Evolutionary conservation across 1,140 invertebrate genomes (phyloP), one percentile per base, ranked within the genome.

Genomic region (Nilaparvata lugens): DNA sequence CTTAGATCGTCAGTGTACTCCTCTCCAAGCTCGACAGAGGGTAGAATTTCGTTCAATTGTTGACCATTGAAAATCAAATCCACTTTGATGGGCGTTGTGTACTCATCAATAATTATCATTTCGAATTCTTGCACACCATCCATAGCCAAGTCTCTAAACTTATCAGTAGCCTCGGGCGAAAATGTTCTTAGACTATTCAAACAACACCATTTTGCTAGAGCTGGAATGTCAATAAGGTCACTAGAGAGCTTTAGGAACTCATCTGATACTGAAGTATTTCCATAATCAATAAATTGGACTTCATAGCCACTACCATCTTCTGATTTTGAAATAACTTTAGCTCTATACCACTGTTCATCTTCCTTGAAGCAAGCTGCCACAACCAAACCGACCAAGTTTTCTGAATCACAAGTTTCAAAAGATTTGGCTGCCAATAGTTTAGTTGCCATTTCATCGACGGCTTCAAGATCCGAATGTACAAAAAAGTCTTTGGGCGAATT

Each of bases 241-340:
- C 21, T 18, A 4, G 45, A 23, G 16, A 48, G 21, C 21, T 18
- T 2, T 18, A 4, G 16, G 5, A 48, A 48, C 21, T 48, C 45
- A 7, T 18, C 76, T 0, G 87, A 76, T 0, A 84, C 79, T 65
- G 88, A 86, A 0, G 84, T 86, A 61, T 87, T 88, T 11, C 91
- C 91, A 68, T 84, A 91, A 68, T 93, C 91, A 2, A 92, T 81
- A 67, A 89, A 92, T 23, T 83, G 78, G 0, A 93, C 82, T 1
- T 87, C 87, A 48, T 48, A 48, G 9, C 16, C 16, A 48, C 18
- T 14, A 19, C 16, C 16, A 48, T 48, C 21, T 23, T 48, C 45
- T 6, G 5, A 9, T 48, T 19, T 23, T 5, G 16, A 19, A 48
- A 18, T 48, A 18, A 48, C 45, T 48, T 18, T 18, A 14, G 45